These are phyloP conservation scores for Antheraea assamensis DNA, from an alignment of 2,888 invertebrate species.

Conservation along the genomic window DNA sequence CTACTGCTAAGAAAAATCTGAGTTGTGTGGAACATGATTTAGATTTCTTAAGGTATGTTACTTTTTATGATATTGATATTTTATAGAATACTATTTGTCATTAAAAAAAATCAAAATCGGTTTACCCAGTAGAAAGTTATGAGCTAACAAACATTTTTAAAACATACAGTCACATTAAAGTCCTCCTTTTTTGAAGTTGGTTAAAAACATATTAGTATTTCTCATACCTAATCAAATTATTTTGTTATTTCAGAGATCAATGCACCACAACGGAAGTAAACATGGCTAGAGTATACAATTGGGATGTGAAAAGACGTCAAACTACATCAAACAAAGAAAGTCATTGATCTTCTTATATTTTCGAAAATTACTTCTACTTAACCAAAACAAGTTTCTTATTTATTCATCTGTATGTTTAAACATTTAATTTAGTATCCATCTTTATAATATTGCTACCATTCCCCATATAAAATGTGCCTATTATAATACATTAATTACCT, in stretches of 20 bases:
- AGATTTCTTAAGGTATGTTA: conserved; percentile 90
- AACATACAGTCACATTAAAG: too few relatives aligned
- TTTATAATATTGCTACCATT: neutral
- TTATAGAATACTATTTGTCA: neutral
- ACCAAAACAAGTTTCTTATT: neutral
- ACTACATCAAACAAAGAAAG: conserved; percentile 80
- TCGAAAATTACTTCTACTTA: neutral
- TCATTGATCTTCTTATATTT: conserved; percentile 9
- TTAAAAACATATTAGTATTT: too few relatives aligned
- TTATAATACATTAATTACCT: neutral
- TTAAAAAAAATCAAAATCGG: too few relatives aligned
- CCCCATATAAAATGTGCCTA: neutral
- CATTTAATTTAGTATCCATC: neutral
- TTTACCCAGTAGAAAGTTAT: too few relatives aligned
- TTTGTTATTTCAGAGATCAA: conserved; percentile 89
- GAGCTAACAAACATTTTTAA: too few relatives aligned
- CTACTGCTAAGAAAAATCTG: conserved; percentile 91
- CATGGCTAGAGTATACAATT: conserved; percentile 99
- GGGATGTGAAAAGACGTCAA: conserved; percentile 97
- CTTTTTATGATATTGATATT: neutral
- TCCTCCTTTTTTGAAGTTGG: too few relatives aligned
- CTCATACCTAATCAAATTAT: neutral
- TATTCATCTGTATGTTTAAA: neutral
- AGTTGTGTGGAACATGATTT: conserved; percentile 94
- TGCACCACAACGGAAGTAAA: conserved; percentile 99